These are phyloP conservation scores for Onthophagus sagittarius DNA, from an alignment of 2,888 invertebrate species.

Conservation along the genomic window DNA sequence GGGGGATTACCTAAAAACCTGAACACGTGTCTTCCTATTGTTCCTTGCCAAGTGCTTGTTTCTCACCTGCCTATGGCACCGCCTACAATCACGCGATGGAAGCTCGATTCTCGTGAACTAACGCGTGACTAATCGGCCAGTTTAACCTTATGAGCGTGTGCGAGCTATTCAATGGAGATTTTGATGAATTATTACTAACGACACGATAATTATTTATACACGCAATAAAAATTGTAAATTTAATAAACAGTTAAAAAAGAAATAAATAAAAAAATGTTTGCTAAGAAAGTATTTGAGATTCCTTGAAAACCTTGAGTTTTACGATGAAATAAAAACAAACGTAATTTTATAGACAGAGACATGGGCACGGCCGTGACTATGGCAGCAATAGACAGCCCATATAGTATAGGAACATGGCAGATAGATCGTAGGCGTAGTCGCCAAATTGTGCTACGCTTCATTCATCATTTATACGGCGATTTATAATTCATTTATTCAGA, in stretches of 20 bases:
- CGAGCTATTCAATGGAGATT: not conserved
- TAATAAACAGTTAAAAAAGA: not conserved
- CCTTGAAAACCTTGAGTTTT: not conserved
- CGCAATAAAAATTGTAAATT: not conserved
- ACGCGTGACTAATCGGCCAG: not conserved
- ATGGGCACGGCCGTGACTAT: not conserved
- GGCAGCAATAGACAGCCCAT: not conserved
- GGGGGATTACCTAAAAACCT: constrained; percentile 24
- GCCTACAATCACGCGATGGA: constrained; percentile 11
- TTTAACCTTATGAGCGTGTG: not conserved
- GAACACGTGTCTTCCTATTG: constrained; percentile 31
- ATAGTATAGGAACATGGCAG: not conserved
- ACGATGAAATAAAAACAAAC: not conserved
- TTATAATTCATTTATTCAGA: constrained; percentile 34
- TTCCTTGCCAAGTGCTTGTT: constrained; percentile 29
- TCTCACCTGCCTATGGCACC: constrained; percentile 30
- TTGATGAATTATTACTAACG: not conserved
- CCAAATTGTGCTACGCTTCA: constrained; percentile 34
- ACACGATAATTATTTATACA: not conserved
- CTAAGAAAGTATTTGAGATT: not conserved
- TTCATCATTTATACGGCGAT: constrained; percentile 33
- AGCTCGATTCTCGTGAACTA: not conserved
- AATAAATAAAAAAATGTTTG: not conserved
- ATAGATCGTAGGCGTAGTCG: constrained; percentile 31
- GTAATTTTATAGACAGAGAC: not conserved